These are phyloP conservation scores for Polyommatus iphigenia DNA, from an alignment of 2,888 invertebrate genomes.

Conservation along the genomic window DNA sequence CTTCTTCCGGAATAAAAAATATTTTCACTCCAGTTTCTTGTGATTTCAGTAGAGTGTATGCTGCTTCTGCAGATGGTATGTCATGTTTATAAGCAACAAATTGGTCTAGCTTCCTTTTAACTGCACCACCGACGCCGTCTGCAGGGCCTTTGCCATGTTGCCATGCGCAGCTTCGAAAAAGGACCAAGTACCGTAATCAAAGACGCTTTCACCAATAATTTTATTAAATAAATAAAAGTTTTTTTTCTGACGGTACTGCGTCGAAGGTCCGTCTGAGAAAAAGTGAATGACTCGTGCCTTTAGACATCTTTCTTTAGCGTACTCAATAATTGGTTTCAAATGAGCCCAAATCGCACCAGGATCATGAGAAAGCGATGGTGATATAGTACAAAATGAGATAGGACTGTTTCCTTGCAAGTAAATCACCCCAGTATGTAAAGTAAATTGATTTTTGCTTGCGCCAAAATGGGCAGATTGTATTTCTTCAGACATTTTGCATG, in stretches of 20 bases:
- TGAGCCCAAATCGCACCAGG: slow-evolving; percentile 25
- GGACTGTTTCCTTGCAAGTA: not conserved
- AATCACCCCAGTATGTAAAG: slow-evolving; percentile 19
- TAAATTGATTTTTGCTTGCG: slow-evolving; percentile 3
- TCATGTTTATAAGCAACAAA: no score
- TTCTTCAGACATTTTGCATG: slow-evolving; percentile 27
- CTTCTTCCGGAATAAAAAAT: slow-evolving; percentile 12
- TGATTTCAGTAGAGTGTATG: no score
- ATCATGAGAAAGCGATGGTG: slow-evolving; percentile 16
- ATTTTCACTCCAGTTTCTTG: slow-evolving; percentile 23
- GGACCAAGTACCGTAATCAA: slow-evolving; percentile 23
- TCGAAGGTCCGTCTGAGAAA: slow-evolving; percentile 13
- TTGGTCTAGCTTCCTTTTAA: no score
- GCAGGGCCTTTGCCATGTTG: no score
- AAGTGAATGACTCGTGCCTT: slow-evolving; percentile 19
- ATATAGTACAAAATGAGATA: slow-evolving; percentile 9
- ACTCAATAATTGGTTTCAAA: slow-evolving; percentile 10
- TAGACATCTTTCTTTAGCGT: slow-evolving; percentile 18
- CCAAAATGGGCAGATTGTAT: slow-evolving; percentile 30
- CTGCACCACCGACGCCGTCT: no score
- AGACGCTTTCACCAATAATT: slow-evolving; percentile 3
- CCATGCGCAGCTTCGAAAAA: slow-evolving; percentile 16
- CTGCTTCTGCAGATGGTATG: no score
- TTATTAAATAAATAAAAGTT: slow-evolving; percentile 14
- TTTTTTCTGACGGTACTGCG: slow-evolving; percentile 23